phyloP scores from a whole-genome alignment of 2,888 invertebrate species.

The Eupeodes latifasciatus region DNA sequence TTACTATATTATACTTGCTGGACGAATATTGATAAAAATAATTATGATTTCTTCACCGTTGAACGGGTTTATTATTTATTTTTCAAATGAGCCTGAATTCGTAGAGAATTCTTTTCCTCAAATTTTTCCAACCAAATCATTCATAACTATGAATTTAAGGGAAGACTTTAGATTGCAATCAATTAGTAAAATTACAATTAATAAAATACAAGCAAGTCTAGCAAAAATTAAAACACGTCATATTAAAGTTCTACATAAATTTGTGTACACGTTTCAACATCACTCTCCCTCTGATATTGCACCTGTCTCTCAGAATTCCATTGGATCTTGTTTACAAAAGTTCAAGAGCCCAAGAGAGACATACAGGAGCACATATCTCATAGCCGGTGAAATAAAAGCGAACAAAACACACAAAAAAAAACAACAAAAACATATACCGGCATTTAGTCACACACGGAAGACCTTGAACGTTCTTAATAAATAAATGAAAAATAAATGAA shows the following conservation, averaged over 20 bases:
- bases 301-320: conserved; percentile 23
- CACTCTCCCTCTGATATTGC: conserved; percentile 45
- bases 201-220: background rate
- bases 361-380: conserved; percentile 34
- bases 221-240: background rate
- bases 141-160: too few species aligned
- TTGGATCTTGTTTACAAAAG: conserved; percentile 54
- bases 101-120: too few species aligned
- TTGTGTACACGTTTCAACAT: background rate
- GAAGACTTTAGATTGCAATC: too few species aligned
- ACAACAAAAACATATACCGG: conserved; percentile 31
- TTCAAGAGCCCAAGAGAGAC: conserved; percentile 54
- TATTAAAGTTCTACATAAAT: background rate
- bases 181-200: background rate
- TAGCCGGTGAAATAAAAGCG: conserved; percentile 32
- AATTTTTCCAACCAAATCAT: too few species aligned
- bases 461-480: conserved; percentile 55
- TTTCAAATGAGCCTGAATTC: too few species aligned
- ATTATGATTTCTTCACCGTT: too few species aligned
- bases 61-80: too few species aligned
- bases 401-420: background rate
- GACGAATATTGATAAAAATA: too few species aligned
- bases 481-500: conserved; percentile 34
- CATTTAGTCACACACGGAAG: conserved; percentile 67
- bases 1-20: too few species aligned